phyloP scores from a whole-genome alignment of 2,113 vertebrate genomes.

The Sorex fumeus region DNA sequence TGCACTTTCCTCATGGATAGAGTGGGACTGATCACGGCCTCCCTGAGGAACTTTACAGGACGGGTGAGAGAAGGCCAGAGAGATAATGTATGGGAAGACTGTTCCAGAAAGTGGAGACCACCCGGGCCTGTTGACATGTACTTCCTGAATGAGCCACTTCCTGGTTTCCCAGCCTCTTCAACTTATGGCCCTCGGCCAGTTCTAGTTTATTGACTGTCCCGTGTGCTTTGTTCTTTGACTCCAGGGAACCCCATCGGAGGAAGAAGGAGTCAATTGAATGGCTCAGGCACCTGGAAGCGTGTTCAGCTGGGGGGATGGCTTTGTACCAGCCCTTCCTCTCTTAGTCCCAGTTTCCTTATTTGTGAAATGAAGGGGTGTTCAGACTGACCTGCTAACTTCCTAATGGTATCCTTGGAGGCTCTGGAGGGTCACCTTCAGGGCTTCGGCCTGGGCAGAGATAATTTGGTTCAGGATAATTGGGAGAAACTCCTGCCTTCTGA shows the following conservation, averaged over 20 bases:
- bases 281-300: not conserved
- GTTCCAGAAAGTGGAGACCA: not conserved
- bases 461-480: not conserved
- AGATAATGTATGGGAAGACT: not conserved
- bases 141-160: not conserved
- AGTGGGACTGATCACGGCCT: not conserved
- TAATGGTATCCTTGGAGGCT: not conserved
- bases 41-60: not conserved
- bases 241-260: conserved; percentile 19
- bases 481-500: conserved; percentile 1
- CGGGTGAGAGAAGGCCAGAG: not conserved
- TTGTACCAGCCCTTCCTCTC: not conserved
- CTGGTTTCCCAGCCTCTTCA: conserved; percentile 40
- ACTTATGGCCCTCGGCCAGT: not conserved
- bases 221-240: not conserved
- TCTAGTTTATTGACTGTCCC: not conserved
- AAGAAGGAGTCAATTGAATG: conserved; percentile 32
- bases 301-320: not conserved
- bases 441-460: not conserved
- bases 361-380: conserved; percentile 26
- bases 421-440: not conserved
- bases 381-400: not conserved
- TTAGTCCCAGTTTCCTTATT: conserved; percentile 21
- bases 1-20: conserved; percentile 31
- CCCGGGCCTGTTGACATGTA: not conserved